A percentile compares a stretch with the other conserved stretches of the same genome.
Conservation (phyloP, 2,797 vertebrate species). For the Aulostomus chinensis region DNA sequence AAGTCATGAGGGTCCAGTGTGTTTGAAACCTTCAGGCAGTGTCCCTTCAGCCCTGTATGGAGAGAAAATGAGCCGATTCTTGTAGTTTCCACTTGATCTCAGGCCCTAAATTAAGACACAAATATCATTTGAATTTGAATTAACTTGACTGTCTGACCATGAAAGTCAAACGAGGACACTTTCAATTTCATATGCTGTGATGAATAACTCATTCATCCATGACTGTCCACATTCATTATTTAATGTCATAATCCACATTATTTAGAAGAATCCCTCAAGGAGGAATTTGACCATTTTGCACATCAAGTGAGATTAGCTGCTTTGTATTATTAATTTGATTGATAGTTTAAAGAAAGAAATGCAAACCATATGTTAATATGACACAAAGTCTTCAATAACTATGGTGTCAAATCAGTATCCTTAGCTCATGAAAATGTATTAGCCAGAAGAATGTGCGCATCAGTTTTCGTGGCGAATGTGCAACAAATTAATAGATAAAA, state of each 20-base stretch:
- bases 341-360: neutral
- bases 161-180: constrained; percentile 22
- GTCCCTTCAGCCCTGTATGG: constrained; percentile 5
- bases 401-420: neutral
- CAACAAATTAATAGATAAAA: neutral
- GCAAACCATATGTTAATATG: neutral
- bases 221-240: no score
- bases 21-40: neutral
- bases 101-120: neutral
- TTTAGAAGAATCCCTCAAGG: no score
- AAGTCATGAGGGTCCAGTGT: neutral
- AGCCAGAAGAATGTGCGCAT: no score
- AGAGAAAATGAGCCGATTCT: constrained; percentile 16
- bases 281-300: constrained; percentile 9
- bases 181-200: constrained; percentile 5
- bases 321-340: constrained; percentile 13
- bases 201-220: constrained; percentile 13
- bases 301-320: constrained; percentile 21
- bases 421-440: constrained; percentile 4
- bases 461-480: neutral
- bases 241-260: no score
- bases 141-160: constrained; percentile 18
- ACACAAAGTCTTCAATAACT: constrained; percentile 4
- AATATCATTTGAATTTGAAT: constrained; percentile 32
- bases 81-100: constrained; percentile 6